Evolutionary conservation across 2,888 invertebrate species (phyloP).

Genomic region (Drosophila percnosoma): DNA sequence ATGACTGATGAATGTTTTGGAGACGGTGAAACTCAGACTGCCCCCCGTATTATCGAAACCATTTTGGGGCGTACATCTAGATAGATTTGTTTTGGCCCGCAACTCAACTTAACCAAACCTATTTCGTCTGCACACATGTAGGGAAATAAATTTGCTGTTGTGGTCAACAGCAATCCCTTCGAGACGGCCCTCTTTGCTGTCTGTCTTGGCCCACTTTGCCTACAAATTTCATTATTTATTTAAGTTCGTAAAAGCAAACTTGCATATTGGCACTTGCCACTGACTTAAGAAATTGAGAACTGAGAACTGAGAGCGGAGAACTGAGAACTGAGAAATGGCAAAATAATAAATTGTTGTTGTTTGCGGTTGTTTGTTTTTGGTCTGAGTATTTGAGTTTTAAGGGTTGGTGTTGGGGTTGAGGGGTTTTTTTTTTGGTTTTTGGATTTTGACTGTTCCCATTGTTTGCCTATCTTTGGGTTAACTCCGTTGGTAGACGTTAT

Average conservation of each 20-base stretch:
- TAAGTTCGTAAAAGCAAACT: conserved; percentile 70
- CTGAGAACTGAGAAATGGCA: conserved; percentile 47
- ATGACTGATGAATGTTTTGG: conserved; percentile 55
- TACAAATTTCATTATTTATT: conserved; percentile 76
- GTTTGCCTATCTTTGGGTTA: conserved; percentile 47
- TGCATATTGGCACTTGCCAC: conserved; percentile 65
- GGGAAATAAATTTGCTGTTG: conserved; percentile 8
- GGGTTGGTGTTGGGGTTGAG: conserved; percentile 33
- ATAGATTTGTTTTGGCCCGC: conserved; percentile 51
- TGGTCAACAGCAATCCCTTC: conserved; percentile 32
- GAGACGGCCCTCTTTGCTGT: conserved; percentile 12
- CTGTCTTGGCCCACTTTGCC: conserved; percentile 56
- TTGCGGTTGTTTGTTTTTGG: conserved; percentile 54
- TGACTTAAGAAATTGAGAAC: conserved; percentile 15
- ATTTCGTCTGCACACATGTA: conserved; percentile 25
- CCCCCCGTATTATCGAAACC: conserved; percentile 21
- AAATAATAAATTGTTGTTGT: conserved; percentile 77
- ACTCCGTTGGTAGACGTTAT: conserved; percentile 37
- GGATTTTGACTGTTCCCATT: conserved; percentile 21
- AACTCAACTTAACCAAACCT: conserved; percentile 37
- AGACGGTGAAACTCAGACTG: conserved; percentile 1
- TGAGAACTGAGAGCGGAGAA: background rate
- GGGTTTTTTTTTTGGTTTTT: conserved; percentile 30
- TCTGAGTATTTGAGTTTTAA: conserved; percentile 34
- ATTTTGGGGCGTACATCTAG: conserved; percentile 29